A percentile compares a stretch with the other conserved stretches of the same genome.
phyloP scores from a whole-genome alignment of 2,113 vertebrate genomes.

The Motacilla alba region DNA sequence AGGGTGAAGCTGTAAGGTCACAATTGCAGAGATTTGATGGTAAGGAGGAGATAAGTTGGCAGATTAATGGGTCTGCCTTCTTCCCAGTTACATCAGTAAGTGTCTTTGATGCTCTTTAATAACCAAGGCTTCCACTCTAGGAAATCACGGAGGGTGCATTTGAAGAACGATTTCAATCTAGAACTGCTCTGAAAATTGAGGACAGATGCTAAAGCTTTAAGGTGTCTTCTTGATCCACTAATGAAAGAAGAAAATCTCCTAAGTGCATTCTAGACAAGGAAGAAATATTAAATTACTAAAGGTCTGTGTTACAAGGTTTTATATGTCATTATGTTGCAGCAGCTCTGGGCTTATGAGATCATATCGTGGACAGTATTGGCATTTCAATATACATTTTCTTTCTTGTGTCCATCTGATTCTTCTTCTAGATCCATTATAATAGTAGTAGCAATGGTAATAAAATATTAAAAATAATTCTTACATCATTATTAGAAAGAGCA shows the following conservation, averaged over 20 bases:
- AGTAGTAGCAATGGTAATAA: neutral
- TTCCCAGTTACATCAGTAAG: neutral
- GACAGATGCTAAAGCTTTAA: neutral
- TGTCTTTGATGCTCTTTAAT: neutral
- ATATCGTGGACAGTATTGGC: neutral
- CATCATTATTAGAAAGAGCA: neutral
- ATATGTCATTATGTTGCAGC: neutral
- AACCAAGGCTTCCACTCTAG: neutral
- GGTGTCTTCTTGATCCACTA: neutral
- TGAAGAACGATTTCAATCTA: neutral
- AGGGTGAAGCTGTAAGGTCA: neutral
- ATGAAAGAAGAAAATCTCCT: neutral
- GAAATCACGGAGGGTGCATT: rapidly evolving
- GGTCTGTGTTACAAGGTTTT: neutral
- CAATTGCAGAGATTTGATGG: neutral
- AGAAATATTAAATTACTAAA: neutral
- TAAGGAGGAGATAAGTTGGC: neutral
- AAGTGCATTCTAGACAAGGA: neutral
- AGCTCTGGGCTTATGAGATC: neutral
- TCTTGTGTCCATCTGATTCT: neutral
- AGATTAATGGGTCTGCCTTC: neutral
- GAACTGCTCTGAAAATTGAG: neutral
- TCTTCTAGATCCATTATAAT: neutral
- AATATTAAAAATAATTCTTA: neutral
- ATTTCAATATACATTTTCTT: neutral